Conservation (phyloP, 2,113 vertebrate species). For the Malurus alboscapulatus region DNA sequence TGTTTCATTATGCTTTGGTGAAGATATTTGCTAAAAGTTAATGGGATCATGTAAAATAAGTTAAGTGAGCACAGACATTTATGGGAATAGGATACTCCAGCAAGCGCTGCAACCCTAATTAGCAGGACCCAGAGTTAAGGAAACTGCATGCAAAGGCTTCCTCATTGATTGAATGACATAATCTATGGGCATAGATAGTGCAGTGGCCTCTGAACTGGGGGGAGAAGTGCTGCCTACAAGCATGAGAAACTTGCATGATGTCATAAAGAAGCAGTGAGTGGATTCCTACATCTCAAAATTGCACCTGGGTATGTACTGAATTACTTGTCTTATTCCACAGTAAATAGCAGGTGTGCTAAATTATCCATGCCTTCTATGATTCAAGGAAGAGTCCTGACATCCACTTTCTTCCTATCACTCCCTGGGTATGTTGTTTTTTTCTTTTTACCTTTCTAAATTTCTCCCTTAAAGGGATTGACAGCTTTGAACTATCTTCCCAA, state of each 20-base stretch:
- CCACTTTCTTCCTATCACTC: not conserved
- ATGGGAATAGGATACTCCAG: not conserved
- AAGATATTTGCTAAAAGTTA: not conserved
- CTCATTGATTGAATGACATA: not conserved
- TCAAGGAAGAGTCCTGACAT: constrained; percentile 34
- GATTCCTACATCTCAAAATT: constrained; percentile 43
- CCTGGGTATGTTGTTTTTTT: not conserved
- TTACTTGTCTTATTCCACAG: not conserved
- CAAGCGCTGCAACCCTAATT: not conserved
- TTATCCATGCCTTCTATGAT: constrained; percentile 14
- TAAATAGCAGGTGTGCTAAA: constrained; percentile 33
- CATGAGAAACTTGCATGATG: not conserved
- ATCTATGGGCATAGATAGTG: not conserved
- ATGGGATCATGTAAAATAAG: not conserved
- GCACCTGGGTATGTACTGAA: not conserved
- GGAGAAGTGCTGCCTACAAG: not conserved
- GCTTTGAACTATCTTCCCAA: constrained; percentile 42
- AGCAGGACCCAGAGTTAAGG: not conserved
- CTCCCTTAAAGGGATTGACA: constrained; percentile 11
- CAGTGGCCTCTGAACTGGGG: not conserved
- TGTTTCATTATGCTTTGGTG: not conserved
- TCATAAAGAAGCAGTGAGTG: not conserved
- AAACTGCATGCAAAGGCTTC: not conserved
- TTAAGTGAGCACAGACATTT: not conserved
- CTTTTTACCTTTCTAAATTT: constrained; percentile 21